Conservation (phyloP, 2,888 invertebrate species). For the Altica lythri region DNA sequence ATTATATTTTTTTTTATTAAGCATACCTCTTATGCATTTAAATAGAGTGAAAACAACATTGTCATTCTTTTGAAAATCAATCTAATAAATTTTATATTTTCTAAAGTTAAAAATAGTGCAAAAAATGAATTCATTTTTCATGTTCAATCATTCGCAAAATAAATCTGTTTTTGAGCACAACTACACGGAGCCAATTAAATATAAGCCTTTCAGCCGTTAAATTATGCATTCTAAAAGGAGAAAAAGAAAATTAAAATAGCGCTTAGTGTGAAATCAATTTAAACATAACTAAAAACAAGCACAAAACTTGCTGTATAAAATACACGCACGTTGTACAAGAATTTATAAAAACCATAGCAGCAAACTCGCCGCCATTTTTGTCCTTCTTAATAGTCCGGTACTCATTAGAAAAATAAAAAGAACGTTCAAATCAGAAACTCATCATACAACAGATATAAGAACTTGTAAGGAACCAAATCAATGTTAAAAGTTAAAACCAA, state of each 20-base stretch:
- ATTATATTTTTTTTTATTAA: too few species aligned
- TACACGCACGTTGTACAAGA: conserved; percentile 49
- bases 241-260: conserved; percentile 51
- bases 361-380: conserved; percentile 30
- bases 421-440: too few species aligned
- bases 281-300: conserved; percentile 46
- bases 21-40: too few species aligned
- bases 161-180: conserved; percentile 30
- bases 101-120: too few species aligned
- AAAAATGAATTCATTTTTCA: conserved; percentile 7
- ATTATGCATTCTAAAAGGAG: conserved; percentile 47
- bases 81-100: not conserved
- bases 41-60: too few species aligned
- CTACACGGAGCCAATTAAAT: conserved; percentile 39
- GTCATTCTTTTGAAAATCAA: not conserved
- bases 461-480: too few species aligned
- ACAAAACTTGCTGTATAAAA: conserved; percentile 49
- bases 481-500: too few species aligned
- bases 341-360: conserved; percentile 49
- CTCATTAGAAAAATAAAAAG: not conserved
- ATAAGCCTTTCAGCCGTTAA: conserved; percentile 44
- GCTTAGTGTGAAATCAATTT: conserved; percentile 49
- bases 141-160: conserved; percentile 26
- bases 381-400: conserved; percentile 19
- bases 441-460: too few species aligned